phyloP scores from a whole-genome alignment of 2,797 vertebrate genomes.

The Silurus aristotelis region DNA sequence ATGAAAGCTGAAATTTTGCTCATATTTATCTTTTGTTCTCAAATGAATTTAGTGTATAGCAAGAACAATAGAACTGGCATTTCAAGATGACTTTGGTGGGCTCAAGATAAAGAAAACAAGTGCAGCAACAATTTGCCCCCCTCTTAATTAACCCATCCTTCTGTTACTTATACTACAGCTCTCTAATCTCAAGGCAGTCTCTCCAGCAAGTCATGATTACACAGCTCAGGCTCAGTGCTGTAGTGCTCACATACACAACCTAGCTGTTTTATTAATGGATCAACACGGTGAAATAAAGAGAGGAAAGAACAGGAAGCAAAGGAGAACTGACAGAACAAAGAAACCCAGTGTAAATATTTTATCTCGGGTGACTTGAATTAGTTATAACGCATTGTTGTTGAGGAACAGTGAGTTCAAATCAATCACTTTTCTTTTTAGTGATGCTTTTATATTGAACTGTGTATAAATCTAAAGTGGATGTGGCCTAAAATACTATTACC shows the following conservation, averaged over 20 bases:
- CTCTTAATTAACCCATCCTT: constrained; percentile 31
- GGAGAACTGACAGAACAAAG: constrained; percentile 6
- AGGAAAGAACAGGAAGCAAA: constrained; percentile 7
- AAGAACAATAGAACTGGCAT: not conserved
- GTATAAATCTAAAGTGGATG: not conserved
- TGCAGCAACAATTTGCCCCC: not conserved
- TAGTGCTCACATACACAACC: constrained; percentile 28
- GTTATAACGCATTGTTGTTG: not conserved
- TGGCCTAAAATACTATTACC: not conserved
- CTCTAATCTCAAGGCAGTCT: constrained; percentile 13
- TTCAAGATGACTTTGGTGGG: not conserved
- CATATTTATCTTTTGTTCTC: not conserved
- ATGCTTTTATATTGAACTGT: not conserved
- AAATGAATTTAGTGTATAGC: not conserved
- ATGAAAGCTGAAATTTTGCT: not conserved
- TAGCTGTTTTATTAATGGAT: constrained; percentile 51
- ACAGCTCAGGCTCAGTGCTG: not conserved
- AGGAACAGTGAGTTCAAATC: constrained; percentile 44
- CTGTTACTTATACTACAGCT: constrained; percentile 32
- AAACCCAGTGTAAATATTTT: constrained; percentile 42
- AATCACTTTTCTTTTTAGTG: constrained; percentile 51
- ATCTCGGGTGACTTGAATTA: constrained; percentile 17
- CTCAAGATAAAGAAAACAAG: not conserved
- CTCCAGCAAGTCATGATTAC: constrained; percentile 32
- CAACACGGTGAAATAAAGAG: constrained; percentile 12